Evolutionary conservation across 2,888 invertebrate genomes (phyloP).

Genomic region (Erannis defoliaria): DNA sequence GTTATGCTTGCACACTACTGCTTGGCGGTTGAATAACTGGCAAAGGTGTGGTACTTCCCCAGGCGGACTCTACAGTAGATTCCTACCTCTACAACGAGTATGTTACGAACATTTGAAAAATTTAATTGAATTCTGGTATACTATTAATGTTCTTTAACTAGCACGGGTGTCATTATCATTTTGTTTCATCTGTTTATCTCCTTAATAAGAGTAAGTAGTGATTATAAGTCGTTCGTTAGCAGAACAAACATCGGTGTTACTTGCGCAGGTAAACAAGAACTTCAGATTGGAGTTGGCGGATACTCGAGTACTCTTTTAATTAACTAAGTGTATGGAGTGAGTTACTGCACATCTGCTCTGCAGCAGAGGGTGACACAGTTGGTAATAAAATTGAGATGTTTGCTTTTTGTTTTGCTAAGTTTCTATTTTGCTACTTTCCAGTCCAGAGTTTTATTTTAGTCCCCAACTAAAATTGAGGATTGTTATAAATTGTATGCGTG

Average conservation of each 20-base stretch:
- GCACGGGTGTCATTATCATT: no score
- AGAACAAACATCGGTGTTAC: slow-evolving; percentile 66
- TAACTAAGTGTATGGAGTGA: slow-evolving; percentile 77
- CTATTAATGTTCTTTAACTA: no score
- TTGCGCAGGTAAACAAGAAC: slow-evolving; percentile 70
- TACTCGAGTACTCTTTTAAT: slow-evolving; percentile 78
- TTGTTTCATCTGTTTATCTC: no score
- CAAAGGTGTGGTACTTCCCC: no score
- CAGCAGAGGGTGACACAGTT: slow-evolving; percentile 57
- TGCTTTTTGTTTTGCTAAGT: slow-evolving; percentile 38
- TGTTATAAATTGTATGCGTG: no score
- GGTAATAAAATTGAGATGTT: slow-evolving; percentile 51
- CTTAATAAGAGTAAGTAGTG: slow-evolving; percentile 66
- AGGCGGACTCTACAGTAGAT: no score
- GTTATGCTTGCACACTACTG: no score
- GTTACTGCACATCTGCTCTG: slow-evolving; percentile 60
- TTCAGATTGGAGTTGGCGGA: slow-evolving; percentile 55
- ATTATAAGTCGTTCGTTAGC: slow-evolving; percentile 69
- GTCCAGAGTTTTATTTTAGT: neutral
- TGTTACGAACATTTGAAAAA: no score
- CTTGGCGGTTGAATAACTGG: no score
- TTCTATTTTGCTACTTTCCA: neutral
- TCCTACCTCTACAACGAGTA: no score
- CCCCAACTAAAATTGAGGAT: no score
- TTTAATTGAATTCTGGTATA: no score